Base-by-base conservation (phyloP, 2,113 vertebrate species). In the Burhinus oedicnemus region DNA sequence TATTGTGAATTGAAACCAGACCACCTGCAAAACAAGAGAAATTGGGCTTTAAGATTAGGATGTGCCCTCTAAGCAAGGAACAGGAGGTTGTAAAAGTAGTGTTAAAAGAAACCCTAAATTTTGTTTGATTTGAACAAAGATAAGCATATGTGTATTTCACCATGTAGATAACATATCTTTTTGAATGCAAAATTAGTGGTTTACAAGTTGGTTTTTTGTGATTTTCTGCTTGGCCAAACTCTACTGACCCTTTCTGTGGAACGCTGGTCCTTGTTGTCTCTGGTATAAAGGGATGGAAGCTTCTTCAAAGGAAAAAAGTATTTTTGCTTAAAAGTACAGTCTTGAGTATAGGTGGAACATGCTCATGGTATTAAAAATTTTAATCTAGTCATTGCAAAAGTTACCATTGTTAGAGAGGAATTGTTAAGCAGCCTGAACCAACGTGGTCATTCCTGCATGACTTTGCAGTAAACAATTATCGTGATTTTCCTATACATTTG, bases 401-500 rank as follows among this genome's bases (percentile, higher is more conserved):
- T 55, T 71, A 11, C 11, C 7, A 1, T n/a, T 85, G 26, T 47
- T 88, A 36, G 15, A 65, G n/a, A 51, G 12, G 26, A 60, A 11
- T 6, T 52, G 10, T 47, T 84, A 40, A 66, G 19, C 55, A 87
- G 26, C 32, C 23, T 71, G 38, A 60, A 81, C 34, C 30, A 81
- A 7, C 0, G 0, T 30, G 22, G 7, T 21, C 6, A 29, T 89
- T 90, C 19, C 42, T 64, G 14, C 17, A 29, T 49, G 52, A 23
- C 65, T 92, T 87, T 60, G 45, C 69, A 84, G 34, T 38, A 79
- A 90, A 61, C 12, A 52, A 11, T 54, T 62, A 8, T 25, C 5
- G 9, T 44, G n/a, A 4, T 36, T 82, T 88, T 58, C 38, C 17
- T 54, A 8, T 38, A 9, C 0, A 4, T 74, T 66, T 65, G 9